Evolutionary conservation across 1,140 invertebrate species (phyloP), one percentile per base, ranked within the genome.

Genomic region (Contarinia nasturtii): DNA sequence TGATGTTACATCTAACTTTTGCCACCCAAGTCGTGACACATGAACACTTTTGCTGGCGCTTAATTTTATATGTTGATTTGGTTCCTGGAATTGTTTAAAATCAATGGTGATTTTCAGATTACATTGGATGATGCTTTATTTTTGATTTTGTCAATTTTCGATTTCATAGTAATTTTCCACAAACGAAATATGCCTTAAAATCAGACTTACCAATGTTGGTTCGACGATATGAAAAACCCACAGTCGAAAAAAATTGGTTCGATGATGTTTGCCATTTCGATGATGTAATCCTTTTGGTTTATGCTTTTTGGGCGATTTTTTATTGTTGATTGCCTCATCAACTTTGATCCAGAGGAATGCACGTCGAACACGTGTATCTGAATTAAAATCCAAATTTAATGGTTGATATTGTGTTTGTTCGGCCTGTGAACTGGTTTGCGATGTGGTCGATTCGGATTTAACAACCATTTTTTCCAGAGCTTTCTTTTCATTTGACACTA

Each of bases 1-100:
- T 45, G 70, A 67, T 33, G 83, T 85, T 45, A 92, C 68, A 65
- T 92, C 85, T 51, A 93, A 73, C 53, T 86, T 82, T 57, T 86
- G 79, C 90, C 89, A 93, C 17, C 83, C 86, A 12, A 78, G 65
- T 53, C 74, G 66, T 42, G 72, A 71, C 48, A 78, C 66, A 51
- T 77, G 71, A 50, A 87, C 70, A n/a, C 72, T 71, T 44, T 77
- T 69, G 19, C 80, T 79, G 40, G 80, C 74, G 8, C 80, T 77
- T 65, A 84, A 73, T 53, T 75, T 71, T 21, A 76, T 76, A 14
- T 71, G 63, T 44, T 70, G 63, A 49, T 72, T 69, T 33, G 75
- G 73, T 47, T 70, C 71, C 73, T 76, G 59, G 5, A 58, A 56
- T 45, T 52, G 42, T 11, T 44, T 40, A n/a, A n/a, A n/a, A n/a